Evolutionary conservation across 2,113 vertebrate genomes (phyloP), one percentile per base, ranked within the genome.

Genomic region (Solea solea): DNA sequence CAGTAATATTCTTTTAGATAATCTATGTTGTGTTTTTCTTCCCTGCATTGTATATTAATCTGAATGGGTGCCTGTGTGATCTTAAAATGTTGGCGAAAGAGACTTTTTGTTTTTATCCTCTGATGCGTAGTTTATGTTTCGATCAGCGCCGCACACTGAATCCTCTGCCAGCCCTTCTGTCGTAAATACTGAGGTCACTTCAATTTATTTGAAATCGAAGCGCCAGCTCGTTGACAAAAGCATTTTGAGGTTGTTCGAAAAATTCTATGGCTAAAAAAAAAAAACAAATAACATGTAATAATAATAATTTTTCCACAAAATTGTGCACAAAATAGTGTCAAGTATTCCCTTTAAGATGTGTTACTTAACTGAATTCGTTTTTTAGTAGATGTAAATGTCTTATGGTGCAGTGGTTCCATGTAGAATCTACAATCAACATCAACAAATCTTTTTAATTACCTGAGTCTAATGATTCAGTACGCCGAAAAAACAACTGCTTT

Each of bases 341-440:
- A 21, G 21, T 21, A 21, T 21, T 21, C 21, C 21, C 21, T 1
- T 21, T 21, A 21, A 21, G 21, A 21, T 21, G 21, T 21, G 21
- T 21, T 21, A 21, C 21, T n/a, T n/a, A n/a, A n/a, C n/a, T 21
- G 21, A 59, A 60, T 73, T 68, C 10, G 54, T 76, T 81, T 84
- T 64, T 34, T 48, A 40, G 42, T 67, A 14, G 44, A 61, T n/a
- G 21, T 12, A 44, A 51, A 65, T 44, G 4, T 58, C 11, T 11
- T 11, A n/a, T 8, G 14, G 41, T 12, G 16, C 46, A 15, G 4
- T 41, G 7, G 9, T 50, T 34, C 27, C 9, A 49, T 27, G 25
- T n/a, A 4, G 13, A 63, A 21, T 21, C 21, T 21, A 21, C 21
- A 21, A 21, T 21, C 21, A 21, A 21, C 21, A 21, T 21, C 21